These are phyloP conservation scores for Drosophila algonquin DNA, from an alignment of 2,888 invertebrate species.

Conservation along the genomic window DNA sequence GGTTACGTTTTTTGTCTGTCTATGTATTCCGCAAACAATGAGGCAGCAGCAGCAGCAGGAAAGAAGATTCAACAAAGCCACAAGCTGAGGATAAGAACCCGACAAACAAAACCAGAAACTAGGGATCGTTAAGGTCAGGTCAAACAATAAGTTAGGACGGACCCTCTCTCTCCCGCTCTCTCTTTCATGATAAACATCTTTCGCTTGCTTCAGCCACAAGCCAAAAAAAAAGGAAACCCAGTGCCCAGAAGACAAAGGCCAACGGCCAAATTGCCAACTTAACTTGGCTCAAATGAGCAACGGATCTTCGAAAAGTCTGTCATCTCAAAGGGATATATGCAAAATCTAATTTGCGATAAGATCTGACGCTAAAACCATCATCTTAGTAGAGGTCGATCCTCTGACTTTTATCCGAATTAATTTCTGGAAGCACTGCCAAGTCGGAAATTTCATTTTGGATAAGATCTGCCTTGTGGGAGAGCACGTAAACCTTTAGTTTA, in stretches of 20 bases:
- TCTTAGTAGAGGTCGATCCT: slow-evolving; percentile 8
- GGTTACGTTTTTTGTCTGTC: slow-evolving; percentile 38
- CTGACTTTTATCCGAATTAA: slow-evolving; percentile 25
- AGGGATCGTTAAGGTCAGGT: slow-evolving; percentile 48
- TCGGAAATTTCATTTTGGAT: background rate
- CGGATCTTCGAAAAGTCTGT: slow-evolving; percentile 12
- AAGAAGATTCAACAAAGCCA: slow-evolving; percentile 68
- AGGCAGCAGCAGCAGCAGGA: slow-evolving; percentile 7
- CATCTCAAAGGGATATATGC: slow-evolving; percentile 64
- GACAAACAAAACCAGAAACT: slow-evolving; percentile 52
- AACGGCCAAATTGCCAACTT: slow-evolving; percentile 55
- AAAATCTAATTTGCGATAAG: slow-evolving; percentile 65
- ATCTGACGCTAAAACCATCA: slow-evolving; percentile 51
- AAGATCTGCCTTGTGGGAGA: background rate
- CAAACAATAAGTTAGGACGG: slow-evolving; percentile 49
- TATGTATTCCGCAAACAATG: slow-evolving; percentile 28
- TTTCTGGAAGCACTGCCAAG: background rate
- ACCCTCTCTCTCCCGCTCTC: slow-evolving; percentile 1
- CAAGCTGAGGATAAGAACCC: slow-evolving; percentile 72
- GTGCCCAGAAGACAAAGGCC: slow-evolving; percentile 8
- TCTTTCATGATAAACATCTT: slow-evolving; percentile 60
- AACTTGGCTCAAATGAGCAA: slow-evolving; percentile 61
- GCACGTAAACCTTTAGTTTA: background rate
- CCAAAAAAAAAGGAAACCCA: slow-evolving; percentile 42
- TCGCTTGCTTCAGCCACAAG: slow-evolving; percentile 70